These are phyloP conservation scores for Ciconia nigra DNA, from an alignment of 2,797 vertebrate genomes.

Conservation along the genomic window DNA sequence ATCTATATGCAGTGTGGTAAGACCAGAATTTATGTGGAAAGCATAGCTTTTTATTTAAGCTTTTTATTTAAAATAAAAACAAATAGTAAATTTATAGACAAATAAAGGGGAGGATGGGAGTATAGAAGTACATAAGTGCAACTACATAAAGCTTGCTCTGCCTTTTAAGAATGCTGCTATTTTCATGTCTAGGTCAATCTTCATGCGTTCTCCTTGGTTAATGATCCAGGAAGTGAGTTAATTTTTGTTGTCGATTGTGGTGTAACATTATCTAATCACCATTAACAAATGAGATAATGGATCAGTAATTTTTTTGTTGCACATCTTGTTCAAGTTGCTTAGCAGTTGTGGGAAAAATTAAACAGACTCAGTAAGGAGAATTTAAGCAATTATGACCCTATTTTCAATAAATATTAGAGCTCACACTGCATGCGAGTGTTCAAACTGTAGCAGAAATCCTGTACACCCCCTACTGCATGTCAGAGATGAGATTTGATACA, in stretches of 20 bases:
- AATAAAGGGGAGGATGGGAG: background rate
- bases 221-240: background rate
- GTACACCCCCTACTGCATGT: accelerated
- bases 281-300: conserved; percentile 9
- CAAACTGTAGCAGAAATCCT: background rate
- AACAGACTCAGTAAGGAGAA: background rate
- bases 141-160: background rate
- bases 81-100: background rate
- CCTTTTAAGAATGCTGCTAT: conserved; percentile 1
- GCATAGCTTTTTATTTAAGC: background rate
- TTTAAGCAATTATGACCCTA: background rate
- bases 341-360: background rate
- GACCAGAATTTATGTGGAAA: background rate
- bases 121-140: background rate
- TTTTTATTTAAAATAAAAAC: background rate
- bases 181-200: background rate
- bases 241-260: conserved; percentile 40
- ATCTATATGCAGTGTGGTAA: background rate
- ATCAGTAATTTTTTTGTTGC: background rate
- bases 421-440: background rate
- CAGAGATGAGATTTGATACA: background rate
- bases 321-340: background rate
- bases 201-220: background rate
- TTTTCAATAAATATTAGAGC: background rate
- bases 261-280: conserved; percentile 9